Percentiles rank a stretch among this genome's conserved stretches.
These are phyloP conservation scores for Lepeophtheirus nordmannii DNA, from an alignment of 2,888 invertebrate species.

Conservation along the genomic window DNA sequence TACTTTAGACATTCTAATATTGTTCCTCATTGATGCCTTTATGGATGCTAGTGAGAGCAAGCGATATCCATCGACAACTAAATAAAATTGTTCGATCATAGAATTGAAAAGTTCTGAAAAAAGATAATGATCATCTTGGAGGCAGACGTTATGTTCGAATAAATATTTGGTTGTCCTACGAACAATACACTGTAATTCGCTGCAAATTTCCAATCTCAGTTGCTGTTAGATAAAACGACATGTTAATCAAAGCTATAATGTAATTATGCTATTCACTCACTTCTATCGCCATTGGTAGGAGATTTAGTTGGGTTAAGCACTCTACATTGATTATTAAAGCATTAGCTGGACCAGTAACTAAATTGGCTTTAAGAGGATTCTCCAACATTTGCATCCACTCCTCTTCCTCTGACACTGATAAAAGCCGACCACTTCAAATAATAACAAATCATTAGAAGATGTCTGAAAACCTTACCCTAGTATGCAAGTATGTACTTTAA, in stretches of 20 bases:
- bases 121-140: constrained; percentile 20
- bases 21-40: constrained; percentile 43
- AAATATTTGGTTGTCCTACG: neutral
- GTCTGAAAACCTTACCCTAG: too few relatives aligned
- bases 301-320: constrained; percentile 63
- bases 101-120: constrained; percentile 47
- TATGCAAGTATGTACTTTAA: too few relatives aligned
- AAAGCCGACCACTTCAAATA: too few relatives aligned
- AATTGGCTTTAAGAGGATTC: neutral
- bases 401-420: constrained; percentile 36
- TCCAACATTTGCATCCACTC: constrained; percentile 31
- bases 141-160: neutral
- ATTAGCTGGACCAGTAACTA: constrained; percentile 39
- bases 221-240: too few relatives aligned
- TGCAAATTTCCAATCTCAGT: constrained; percentile 26
- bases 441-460: too few relatives aligned
- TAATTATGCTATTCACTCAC: constrained; percentile 34
- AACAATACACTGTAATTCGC: neutral
- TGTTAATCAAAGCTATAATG: too few relatives aligned
- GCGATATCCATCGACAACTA: constrained; percentile 59
- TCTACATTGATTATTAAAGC: constrained; percentile 62
- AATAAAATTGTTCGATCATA: constrained; percentile 64
- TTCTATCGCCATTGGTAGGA: constrained; percentile 69
- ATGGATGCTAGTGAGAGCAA: constrained; percentile 39
- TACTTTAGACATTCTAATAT: constrained; percentile 44